These are phyloP conservation scores for Hiodon alosoides DNA, from an alignment of 2,113 vertebrate genomes.

Conservation along the genomic window DNA sequence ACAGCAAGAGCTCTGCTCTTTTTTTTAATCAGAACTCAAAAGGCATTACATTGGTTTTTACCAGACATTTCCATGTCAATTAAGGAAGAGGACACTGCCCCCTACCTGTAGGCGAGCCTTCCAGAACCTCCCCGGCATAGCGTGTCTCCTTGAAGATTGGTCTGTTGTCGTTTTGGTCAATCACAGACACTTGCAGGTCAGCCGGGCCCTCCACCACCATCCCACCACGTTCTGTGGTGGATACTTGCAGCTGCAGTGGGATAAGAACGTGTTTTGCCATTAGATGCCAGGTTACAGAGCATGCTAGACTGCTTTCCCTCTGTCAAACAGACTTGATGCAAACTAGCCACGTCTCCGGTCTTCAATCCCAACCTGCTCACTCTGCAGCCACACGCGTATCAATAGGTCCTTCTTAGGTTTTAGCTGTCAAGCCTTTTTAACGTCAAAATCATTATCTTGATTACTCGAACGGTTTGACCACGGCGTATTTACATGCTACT, in stretches of 20 bases:
- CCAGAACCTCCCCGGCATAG: conserved; percentile 85
- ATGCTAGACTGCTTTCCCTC: not conserved
- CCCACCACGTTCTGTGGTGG: conserved; percentile 72
- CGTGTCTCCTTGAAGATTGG: conserved; percentile 86
- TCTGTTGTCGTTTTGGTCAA: conserved; percentile 96
- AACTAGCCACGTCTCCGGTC: too few species aligned
- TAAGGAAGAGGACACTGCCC: not conserved
- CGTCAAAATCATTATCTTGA: too few species aligned
- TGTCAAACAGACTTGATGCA: too few species aligned
- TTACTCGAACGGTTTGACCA: too few species aligned
- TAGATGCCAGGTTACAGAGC: not conserved
- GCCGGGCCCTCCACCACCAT: conserved; percentile 77
- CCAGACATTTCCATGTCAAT: not conserved
- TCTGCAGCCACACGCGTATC: too few species aligned
- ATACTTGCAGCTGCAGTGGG: conserved; percentile 77
- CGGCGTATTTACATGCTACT: too few species aligned
- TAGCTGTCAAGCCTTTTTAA: too few species aligned
- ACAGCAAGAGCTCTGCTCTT: too few species aligned
- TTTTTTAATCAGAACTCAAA: not conserved
- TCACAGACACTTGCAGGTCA: conserved; percentile 72
- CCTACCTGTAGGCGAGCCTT: conserved; percentile 89
- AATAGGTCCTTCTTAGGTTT: too few species aligned
- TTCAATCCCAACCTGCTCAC: too few species aligned
- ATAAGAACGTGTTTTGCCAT: conserved; percentile 8
- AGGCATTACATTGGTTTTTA: not conserved